Base-by-base conservation (phyloP, 2,797 vertebrate genomes). In the Momotus momota region DNA sequence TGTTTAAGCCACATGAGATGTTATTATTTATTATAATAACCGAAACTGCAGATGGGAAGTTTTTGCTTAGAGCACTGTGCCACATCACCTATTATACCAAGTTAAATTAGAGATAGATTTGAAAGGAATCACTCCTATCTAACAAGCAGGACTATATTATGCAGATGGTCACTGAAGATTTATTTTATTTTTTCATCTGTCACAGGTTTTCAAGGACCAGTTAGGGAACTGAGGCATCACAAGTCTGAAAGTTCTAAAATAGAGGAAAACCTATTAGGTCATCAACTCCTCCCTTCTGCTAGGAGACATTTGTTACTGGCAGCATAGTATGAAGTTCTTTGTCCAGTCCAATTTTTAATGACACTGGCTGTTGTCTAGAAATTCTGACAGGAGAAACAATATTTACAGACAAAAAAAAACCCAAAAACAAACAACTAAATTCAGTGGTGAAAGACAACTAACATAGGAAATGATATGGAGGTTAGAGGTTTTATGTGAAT, bases 301-400 rank as follows among this genome's bases (percentile, higher is more conserved):
- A 60, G 43, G 35, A 79, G 33, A 91, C 3, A 79, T 79, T 88
- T 88, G n/a, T 52, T 86, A 38, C 33, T 70, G 58, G 58, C 40
- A 75, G 7, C 16, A 26, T 48, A 81, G 77, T 73, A 35, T 70
- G 73, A 88, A 86, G 11, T 73, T 22, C 26, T 90, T 86, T 91
- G 51, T 86, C 70, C 66, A 43, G 33, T 73, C 33, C 55, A 90
- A 67, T 79, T 91, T 94, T 88, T 94, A 84, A 84, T 84, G 73
- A 46, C 43, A 18, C 9, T 85, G 86, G 11, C 13, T 90, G 22
- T 62, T 91, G 35, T 81, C 27, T 67, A 66, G 38, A 93, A 94
- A 62, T 72, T 75, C 77, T 81, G 40, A 6, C 12, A 80, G 27
- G 8, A 81, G 12, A 62, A 81, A 84, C 4, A 65, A 45, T 25